phyloP scores from a whole-genome alignment of 23 tunicate genomes.

The Ciona savignyi region DNA sequence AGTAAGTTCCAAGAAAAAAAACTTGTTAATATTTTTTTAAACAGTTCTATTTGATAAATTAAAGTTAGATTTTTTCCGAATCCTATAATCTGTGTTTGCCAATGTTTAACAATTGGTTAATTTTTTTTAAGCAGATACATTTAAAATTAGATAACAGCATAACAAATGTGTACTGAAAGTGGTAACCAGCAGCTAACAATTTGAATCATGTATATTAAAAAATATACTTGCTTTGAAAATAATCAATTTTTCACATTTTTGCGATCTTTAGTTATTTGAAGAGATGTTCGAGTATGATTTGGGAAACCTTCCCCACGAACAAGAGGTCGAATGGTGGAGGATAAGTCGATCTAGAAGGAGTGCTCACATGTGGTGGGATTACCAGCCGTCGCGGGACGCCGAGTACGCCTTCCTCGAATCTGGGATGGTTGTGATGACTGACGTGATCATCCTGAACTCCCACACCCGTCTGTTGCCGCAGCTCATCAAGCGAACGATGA shows the following conservation, averaged over 20 bases:
- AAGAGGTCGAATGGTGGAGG: slow-evolving; percentile 15
- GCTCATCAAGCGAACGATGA: slow-evolving; percentile 6
- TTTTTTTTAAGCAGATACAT: too few species aligned
- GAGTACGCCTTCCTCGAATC: slow-evolving; percentile 67
- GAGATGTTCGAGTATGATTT: slow-evolving; percentile 48
- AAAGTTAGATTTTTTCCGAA: too few species aligned
- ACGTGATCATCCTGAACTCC: slow-evolving; percentile 43
- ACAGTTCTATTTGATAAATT: too few species aligned
- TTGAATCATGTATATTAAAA: too few species aligned
- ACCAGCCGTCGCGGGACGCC: slow-evolving; percentile 49
- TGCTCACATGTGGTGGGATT: slow-evolving; percentile 34
- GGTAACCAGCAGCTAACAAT: not conserved
- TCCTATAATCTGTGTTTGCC: too few species aligned
- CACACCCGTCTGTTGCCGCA: slow-evolving; percentile 23
- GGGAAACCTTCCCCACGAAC: slow-evolving; percentile 44
- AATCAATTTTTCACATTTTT: not conserved
- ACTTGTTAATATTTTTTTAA: not conserved
- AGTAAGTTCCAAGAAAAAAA: slow-evolving; percentile 16
- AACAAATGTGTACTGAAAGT: not conserved
- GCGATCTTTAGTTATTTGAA: slow-evolving; percentile 36
- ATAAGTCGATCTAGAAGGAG: slow-evolving; percentile 16
- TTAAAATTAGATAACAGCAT: too few species aligned
- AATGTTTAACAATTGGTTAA: too few species aligned
- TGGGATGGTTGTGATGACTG: slow-evolving; percentile 83
- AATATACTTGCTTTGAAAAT: not conserved